Evolutionary conservation across 2,888 invertebrate genomes (phyloP).

Genomic region (Macrosiphum euphorbiae): DNA sequence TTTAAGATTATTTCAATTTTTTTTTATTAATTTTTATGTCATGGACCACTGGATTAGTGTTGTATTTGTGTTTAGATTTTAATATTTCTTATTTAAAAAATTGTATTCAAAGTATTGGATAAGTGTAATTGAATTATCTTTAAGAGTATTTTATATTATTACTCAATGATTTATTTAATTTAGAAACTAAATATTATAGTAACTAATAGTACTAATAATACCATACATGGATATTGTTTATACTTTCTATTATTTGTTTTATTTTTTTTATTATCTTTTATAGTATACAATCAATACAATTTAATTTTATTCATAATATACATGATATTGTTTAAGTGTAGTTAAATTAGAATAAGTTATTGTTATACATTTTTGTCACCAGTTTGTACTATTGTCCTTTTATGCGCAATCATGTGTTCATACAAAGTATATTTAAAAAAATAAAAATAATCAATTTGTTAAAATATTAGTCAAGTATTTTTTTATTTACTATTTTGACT

Average conservation of each 20-base stretch:
- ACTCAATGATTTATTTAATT: conserved; percentile 39
- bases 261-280: conserved; percentile 45
- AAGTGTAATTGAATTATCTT: conserved; percentile 35
- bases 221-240: conserved; percentile 27
- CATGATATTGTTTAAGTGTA: conserved; percentile 44
- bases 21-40: conserved; percentile 31
- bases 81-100: conserved; percentile 13
- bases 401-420: conserved; percentile 49
- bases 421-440: conserved; percentile 46
- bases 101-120: not conserved
- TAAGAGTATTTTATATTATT: conserved; percentile 41
- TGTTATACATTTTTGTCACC: conserved; percentile 58
- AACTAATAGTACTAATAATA: conserved; percentile 4
- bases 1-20: not conserved
- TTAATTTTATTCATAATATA: conserved; percentile 39
- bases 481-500: not conserved
- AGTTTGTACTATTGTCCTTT: conserved; percentile 50
- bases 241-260: conserved; percentile 35
- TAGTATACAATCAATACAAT: conserved; percentile 19
- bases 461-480: not conserved
- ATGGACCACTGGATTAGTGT: conserved; percentile 17
- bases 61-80: conserved; percentile 31
- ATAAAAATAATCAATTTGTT: conserved; percentile 53
- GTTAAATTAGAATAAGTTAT: conserved; percentile 44
- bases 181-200: conserved; percentile 23